Base-by-base conservation (phyloP, 2,888 invertebrate genomes). In the Patella caerulea region DNA sequence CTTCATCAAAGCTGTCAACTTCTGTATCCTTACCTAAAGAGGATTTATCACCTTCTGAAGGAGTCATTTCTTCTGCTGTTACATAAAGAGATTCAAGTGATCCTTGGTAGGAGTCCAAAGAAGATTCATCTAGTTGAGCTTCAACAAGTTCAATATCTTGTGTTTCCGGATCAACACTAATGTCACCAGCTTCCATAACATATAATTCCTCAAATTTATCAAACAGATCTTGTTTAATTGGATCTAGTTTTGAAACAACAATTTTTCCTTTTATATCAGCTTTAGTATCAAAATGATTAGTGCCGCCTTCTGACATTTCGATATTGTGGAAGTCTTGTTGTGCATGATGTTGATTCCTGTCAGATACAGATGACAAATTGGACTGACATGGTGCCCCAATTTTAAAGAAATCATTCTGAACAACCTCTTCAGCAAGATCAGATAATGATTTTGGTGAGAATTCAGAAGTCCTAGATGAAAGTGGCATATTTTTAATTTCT, bases 21-120 rank as follows among this genome's bases (percentile, higher is more conserved):
- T 74, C 74, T 34, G 52, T 52, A 12, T 59, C 45, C 34, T 45
- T 59, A 59, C 52, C 65, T 59, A 59, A 59, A 15, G 65, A 45
- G 59, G 52, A 56, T 34, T 19, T 24, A n/a, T 69, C 15, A 29
- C 45, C 56, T 45, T 76, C 71, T 76, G 59, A 59, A 69, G 74
- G 65, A 3, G 74, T 45, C 65, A 59, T 65, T 52, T 74, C 74
- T 19, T 59, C 74, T 24, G 65, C 65, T 65, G 65, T 65, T 12
- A 65, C 65, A 65, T 65, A 65, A 24, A 65, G 65, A 65, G 65
- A 65, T 65, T 65, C 65, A 12, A 65, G 24, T 24, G 65, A 65
- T 12, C 65, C 65, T 65, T 65, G 65, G 11, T 65, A 65, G 19
- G 65, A 65, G 14, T 65, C 65, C 19, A 65, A 12, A 12, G 65